These are phyloP conservation scores for Ametastegia equiseti DNA, from an alignment of 2,888 invertebrate genomes.

Conservation along the genomic window DNA sequence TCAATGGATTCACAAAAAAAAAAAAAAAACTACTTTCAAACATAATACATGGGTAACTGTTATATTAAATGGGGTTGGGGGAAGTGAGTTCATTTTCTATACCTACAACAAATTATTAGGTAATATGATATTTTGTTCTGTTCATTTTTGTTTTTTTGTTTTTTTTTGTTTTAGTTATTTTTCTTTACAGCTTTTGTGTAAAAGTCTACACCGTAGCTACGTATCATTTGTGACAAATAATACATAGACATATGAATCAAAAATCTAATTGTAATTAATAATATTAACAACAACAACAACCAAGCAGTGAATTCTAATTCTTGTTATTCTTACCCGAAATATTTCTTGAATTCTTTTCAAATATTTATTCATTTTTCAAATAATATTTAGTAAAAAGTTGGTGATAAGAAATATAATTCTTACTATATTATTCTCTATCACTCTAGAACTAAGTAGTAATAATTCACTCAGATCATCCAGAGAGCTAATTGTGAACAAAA, in stretches of 20 bases:
- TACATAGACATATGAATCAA: background rate
- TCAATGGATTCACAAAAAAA: background rate
- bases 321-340: background rate
- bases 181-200: background rate
- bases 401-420: slow-evolving; percentile 17
- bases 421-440: background rate
- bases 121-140: background rate
- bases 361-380: background rate
- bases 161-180: too few relatives aligned
- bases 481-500: background rate
- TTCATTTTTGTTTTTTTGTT: background rate
- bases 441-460: background rate
- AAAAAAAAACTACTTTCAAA: background rate
- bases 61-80: background rate
- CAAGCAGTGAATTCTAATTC: background rate
- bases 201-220: background rate
- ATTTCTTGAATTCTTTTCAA: background rate
- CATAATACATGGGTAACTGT: background rate
- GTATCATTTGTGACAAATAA: background rate
- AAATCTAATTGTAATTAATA: too few relatives aligned
- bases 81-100: background rate
- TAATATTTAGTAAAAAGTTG: too few relatives aligned
- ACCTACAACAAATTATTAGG: background rate
- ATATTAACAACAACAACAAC: background rate
- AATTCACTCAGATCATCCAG: slow-evolving; percentile 27